A percentile compares a stretch with the other conserved stretches of the same genome.
These are phyloP conservation scores for Limnephilus auricula DNA, from an alignment of 2,888 invertebrate genomes.

Conservation along the genomic window DNA sequence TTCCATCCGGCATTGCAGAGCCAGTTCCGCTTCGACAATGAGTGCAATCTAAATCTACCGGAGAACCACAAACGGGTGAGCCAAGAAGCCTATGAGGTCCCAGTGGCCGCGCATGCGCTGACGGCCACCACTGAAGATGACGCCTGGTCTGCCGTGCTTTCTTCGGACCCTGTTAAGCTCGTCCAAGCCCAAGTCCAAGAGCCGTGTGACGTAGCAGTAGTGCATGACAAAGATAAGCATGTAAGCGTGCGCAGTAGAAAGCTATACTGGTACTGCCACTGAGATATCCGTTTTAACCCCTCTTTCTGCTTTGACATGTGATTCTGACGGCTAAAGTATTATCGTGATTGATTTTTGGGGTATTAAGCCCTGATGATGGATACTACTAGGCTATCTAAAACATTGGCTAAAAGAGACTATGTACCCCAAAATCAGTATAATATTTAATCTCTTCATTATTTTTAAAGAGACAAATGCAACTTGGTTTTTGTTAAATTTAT, in stretches of 20 bases:
- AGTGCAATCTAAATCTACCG: slow-evolving; percentile 97
- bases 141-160: slow-evolving; percentile 51
- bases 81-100: slow-evolving; percentile 73
- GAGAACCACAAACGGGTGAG: slow-evolving; percentile 99
- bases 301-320: not conserved
- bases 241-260: slow-evolving; percentile 78
- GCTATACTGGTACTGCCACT: not conserved
- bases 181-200: not conserved
- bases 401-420: no score
- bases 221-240: slow-evolving; percentile 76
- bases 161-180: not conserved
- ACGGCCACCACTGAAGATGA: slow-evolving; percentile 72
- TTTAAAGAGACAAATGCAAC: not conserved
- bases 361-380: no score
- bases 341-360: no score
- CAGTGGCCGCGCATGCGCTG: slow-evolving; percentile 75
- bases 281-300: not conserved
- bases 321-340: no score
- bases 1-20: slow-evolving; percentile 82
- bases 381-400: no score
- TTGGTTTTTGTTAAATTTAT: not conserved
- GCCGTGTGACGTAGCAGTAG: slow-evolving; percentile 43
- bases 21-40: slow-evolving; percentile 99
- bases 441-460: not conserved
- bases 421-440: no score